Conservation (phyloP, 2,113 vertebrate genomes). For the Rhinichthys klamathensis region DNA sequence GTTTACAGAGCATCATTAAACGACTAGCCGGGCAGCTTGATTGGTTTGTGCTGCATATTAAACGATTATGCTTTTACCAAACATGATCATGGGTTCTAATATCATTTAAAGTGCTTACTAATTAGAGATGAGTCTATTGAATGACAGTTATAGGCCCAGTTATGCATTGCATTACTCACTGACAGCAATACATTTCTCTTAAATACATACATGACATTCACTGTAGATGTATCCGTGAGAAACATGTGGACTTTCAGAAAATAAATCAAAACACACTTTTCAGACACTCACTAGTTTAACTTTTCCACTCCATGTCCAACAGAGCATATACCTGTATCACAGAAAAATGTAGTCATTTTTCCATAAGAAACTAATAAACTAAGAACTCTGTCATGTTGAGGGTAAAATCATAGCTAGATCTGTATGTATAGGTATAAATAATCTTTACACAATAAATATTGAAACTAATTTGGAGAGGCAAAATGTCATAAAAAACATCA, state of each 20-base stretch:
- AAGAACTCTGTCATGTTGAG: too few species aligned
- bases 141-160: neutral
- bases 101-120: conserved; percentile 4
- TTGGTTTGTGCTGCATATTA: conserved; percentile 18
- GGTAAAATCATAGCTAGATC: too few species aligned
- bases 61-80: conserved; percentile 18
- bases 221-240: neutral
- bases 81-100: conserved; percentile 1
- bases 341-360: neutral
- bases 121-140: neutral
- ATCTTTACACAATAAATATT: too few species aligned
- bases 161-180: neutral
- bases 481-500: too few species aligned
- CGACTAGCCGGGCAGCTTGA: conserved; percentile 5
- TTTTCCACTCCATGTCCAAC: neutral
- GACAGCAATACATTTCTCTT: neutral
- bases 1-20: conserved; percentile 40
- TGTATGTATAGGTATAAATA: too few species aligned
- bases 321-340: neutral
- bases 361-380: too few species aligned
- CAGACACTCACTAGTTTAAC: neutral
- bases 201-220: neutral
- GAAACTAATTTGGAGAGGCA: too few species aligned
- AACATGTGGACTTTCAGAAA: neutral
- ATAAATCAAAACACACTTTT: neutral